A percentile compares a stretch with the other conserved stretches of the same genome.
Evolutionary conservation across 2,888 invertebrate species (phyloP).

Genomic region (Hyposoter dolosus): DNA sequence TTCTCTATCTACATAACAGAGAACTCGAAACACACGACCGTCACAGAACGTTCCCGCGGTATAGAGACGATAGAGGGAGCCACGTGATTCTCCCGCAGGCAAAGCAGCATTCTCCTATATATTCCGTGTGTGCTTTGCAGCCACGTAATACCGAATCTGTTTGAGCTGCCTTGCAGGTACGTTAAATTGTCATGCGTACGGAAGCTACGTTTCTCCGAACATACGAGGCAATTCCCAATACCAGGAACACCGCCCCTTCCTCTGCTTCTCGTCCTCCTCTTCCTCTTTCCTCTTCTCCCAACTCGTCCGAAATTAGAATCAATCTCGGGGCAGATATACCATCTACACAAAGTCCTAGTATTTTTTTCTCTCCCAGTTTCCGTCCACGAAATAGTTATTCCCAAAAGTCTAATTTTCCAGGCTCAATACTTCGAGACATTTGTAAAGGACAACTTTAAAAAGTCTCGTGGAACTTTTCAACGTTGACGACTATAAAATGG

Average conservation of each 20-base stretch:
- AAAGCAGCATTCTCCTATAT: constrained; percentile 63
- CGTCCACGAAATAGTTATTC: neutral
- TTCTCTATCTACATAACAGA: constrained; percentile 12
- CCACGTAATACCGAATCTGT: constrained; percentile 83
- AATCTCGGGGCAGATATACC: constrained; percentile 32
- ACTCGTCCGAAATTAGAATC: constrained; percentile 58
- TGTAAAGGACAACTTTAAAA: neutral
- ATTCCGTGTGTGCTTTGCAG: constrained; percentile 77
- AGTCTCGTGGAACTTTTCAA: neutral
- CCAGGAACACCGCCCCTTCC: constrained; percentile 55
- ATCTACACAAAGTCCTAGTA: neutral
- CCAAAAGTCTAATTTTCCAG: neutral
- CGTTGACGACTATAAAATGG: neutral
- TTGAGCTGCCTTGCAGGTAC: constrained; percentile 83
- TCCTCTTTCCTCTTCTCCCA: neutral
- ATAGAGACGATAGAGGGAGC: constrained; percentile 36
- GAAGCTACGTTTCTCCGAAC: constrained; percentile 47
- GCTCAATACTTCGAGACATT: neutral
- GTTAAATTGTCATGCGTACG: constrained; percentile 82
- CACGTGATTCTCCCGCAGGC: constrained; percentile 56
- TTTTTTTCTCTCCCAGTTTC: neutral
- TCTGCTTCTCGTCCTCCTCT: constrained; percentile 54
- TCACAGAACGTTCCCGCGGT: constrained; percentile 33
- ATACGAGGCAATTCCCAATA: constrained; percentile 61
- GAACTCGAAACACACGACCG: constrained; percentile 44